These are phyloP conservation scores for Nomada lathburiana DNA, from an alignment of 2,888 invertebrate species.

Conservation along the genomic window DNA sequence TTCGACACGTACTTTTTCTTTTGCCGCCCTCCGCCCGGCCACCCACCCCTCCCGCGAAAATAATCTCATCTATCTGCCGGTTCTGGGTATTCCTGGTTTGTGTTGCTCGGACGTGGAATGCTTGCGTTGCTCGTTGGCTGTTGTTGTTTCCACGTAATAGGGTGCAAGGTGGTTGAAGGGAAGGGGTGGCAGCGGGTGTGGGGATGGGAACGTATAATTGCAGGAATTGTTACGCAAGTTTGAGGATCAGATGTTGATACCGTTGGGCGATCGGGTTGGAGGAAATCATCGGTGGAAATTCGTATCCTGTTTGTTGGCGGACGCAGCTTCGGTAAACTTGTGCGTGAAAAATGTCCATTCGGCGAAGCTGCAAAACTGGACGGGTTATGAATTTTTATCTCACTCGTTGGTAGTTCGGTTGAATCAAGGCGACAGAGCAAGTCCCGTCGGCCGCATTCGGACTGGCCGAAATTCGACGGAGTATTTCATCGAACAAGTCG, in stretches of 20 bases:
- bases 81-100: neutral
- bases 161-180: neutral
- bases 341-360: too few species aligned
- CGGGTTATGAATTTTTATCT: neutral
- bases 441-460: conserved; percentile 1
- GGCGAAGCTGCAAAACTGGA: too few species aligned
- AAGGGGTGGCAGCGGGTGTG: neutral
- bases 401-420: neutral
- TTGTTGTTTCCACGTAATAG: neutral
- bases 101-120: neutral
- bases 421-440: too few species aligned
- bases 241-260: neutral
- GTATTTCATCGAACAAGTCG: conserved; percentile 27
- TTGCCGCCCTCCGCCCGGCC: neutral
- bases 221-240: conserved; percentile 14
- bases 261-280: too few species aligned
- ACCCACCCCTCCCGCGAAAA: conserved; percentile 31
- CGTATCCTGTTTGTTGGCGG: too few species aligned
- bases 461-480: conserved; percentile 44
- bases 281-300: too few species aligned
- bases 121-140: neutral
- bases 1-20: conserved; percentile 56
- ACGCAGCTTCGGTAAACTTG: too few species aligned
- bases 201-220: conserved; percentile 16
- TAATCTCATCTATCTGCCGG: conserved; percentile 51